Percentiles rank a stretch among this genome's conserved stretches.
phyloP scores from a whole-genome alignment of 2,113 vertebrate genomes.

The Macroglossus sobrinus region DNA sequence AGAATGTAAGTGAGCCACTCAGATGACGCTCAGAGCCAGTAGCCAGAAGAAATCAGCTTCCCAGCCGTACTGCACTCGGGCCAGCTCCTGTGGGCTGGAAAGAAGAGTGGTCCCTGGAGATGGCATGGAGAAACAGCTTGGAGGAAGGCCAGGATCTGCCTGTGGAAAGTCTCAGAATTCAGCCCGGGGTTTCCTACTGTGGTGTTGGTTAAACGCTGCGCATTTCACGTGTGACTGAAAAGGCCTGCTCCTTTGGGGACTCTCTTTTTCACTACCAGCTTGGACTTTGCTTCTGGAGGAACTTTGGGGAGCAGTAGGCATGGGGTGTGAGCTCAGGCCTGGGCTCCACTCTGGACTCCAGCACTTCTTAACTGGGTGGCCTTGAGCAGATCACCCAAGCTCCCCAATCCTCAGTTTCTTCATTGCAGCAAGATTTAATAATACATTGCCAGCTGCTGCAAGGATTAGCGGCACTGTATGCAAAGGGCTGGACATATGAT shows the following conservation, averaged over 20 bases:
- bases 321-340: background rate
- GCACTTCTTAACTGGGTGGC: background rate
- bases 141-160: background rate
- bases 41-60: background rate
- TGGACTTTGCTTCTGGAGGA: background rate
- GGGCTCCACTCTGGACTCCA: background rate
- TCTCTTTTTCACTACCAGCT: background rate
- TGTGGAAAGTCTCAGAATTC: background rate
- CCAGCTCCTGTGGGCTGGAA: background rate
- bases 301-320: background rate
- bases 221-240: background rate
- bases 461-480: background rate
- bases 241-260: background rate
- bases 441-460: conserved; percentile 32
- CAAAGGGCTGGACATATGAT: background rate
- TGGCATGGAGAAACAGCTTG: rapidly evolving
- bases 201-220: background rate
- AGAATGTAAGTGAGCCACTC: background rate
- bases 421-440: background rate
- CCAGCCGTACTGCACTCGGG: background rate
- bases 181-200: background rate
- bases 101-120: background rate
- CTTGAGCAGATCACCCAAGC: background rate
- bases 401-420: background rate
- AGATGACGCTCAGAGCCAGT: background rate